phyloP scores from a whole-genome alignment of 2,888 invertebrate species.

The Microdon myrmicae region DNA sequence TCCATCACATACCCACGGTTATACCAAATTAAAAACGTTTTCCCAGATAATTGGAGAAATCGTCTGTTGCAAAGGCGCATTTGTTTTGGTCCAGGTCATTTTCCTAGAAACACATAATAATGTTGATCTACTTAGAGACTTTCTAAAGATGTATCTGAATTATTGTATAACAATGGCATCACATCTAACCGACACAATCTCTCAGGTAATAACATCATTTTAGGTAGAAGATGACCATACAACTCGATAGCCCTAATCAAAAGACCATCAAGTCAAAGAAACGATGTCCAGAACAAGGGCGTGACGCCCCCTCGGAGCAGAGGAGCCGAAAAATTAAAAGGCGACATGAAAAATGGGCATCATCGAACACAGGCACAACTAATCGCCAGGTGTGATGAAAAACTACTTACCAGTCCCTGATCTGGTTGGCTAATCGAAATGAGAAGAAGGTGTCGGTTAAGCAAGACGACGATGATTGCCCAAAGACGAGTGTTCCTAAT shows the following conservation, averaged over 20 bases:
- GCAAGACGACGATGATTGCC: too few relatives aligned
- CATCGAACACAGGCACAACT: conserved; percentile 29
- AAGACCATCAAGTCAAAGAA: conserved; percentile 40
- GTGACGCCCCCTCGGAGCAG: conserved; percentile 22
- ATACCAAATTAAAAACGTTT: too few relatives aligned
- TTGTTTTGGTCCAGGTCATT: too few relatives aligned
- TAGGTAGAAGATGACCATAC: conserved; percentile 11
- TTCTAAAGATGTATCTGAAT: too few relatives aligned
- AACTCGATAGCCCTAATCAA: conserved; percentile 38
- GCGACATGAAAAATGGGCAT: conserved; percentile 23
- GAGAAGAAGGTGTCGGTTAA: too few relatives aligned
- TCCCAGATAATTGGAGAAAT: too few relatives aligned
- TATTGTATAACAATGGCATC: too few relatives aligned
- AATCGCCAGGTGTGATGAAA: conserved; percentile 44
- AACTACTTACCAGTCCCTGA: conserved; percentile 28
- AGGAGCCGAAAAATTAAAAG: conserved; percentile 5
- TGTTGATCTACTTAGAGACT: too few relatives aligned
- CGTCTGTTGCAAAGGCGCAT: too few relatives aligned
- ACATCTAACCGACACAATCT: conserved; percentile 23
- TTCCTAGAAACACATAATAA: too few relatives aligned
- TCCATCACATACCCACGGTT: too few relatives aligned
- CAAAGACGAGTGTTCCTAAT: conserved; percentile 22
- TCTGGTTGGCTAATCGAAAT: conserved; percentile 35
- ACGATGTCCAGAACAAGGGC: conserved; percentile 32
- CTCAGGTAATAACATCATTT: conserved; percentile 43